These are phyloP conservation scores for Sebastes vulpes DNA, from an alignment of 2,797 vertebrate species.

Conservation along the genomic window DNA sequence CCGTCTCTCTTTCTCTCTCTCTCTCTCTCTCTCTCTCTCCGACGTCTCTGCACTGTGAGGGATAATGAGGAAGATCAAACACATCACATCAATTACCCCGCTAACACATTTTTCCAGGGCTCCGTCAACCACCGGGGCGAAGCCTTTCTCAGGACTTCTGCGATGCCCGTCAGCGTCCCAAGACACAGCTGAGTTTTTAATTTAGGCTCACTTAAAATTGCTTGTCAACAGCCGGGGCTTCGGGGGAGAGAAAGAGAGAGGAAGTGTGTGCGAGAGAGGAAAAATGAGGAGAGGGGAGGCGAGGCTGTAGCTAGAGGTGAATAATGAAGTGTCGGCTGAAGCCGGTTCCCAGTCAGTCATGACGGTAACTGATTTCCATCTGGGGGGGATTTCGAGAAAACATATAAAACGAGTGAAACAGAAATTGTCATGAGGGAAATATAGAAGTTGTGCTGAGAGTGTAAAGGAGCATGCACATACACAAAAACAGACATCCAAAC, in stretches of 20 bases:
- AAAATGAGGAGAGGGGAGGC: slow-evolving; percentile 44
- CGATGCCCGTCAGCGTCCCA: slow-evolving; percentile 35
- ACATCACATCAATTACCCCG: slow-evolving; percentile 73
- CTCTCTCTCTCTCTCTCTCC: slow-evolving; percentile 32
- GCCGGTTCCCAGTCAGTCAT: slow-evolving; percentile 78
- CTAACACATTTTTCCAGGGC: slow-evolving; percentile 46
- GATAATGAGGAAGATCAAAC: slow-evolving; percentile 77
- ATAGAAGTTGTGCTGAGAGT: slow-evolving; percentile 3
- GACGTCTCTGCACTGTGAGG: slow-evolving; percentile 55
- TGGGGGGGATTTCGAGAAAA: slow-evolving; percentile 43
- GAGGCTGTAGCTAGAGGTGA: slow-evolving; percentile 77
- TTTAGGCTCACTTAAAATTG: slow-evolving; percentile 84
- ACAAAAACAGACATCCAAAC: slow-evolving; percentile 1
- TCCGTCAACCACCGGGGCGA: slow-evolving; percentile 9
- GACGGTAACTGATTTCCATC: slow-evolving; percentile 82
- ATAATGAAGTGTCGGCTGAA: slow-evolving; percentile 86
- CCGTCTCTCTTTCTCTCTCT: slow-evolving; percentile 8
- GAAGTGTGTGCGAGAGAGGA: slow-evolving; percentile 1
- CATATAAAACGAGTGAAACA: slow-evolving; percentile 41
- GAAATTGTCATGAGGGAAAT: slow-evolving; percentile 38
- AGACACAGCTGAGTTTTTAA: slow-evolving; percentile 77
- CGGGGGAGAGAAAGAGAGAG: slow-evolving; percentile 18
- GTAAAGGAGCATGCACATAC: background rate
- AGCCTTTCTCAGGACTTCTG: slow-evolving; percentile 53
- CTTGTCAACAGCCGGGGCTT: slow-evolving; percentile 83